phyloP scores from a whole-genome alignment of 2,888 invertebrate genomes.

The Apamea epomidion region DNA sequence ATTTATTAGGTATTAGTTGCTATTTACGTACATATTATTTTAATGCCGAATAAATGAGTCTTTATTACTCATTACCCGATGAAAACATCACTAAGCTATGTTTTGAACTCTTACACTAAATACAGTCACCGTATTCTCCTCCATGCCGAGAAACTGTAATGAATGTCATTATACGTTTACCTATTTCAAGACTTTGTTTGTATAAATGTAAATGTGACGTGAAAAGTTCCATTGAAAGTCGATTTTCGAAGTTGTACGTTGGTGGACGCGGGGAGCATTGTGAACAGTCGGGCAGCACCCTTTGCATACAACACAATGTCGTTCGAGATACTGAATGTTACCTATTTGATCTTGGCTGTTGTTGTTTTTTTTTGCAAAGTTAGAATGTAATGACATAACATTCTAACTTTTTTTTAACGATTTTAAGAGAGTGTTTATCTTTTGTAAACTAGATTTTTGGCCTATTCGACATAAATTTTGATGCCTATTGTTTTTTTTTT shows the following conservation, averaged over 20 bases:
- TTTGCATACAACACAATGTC: constrained; percentile 78
- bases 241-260: constrained; percentile 85
- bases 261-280: constrained; percentile 76
- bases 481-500: neutral
- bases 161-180: constrained; percentile 63
- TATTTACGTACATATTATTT: neutral
- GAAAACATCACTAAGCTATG: neutral
- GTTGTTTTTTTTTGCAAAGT: constrained; percentile 46
- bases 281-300: constrained; percentile 71
- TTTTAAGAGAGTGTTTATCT: neutral
- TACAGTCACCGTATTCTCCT: neutral
- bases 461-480: neutral
- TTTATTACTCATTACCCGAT: neutral
- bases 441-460: neutral
- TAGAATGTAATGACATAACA: neutral
- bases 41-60: neutral
- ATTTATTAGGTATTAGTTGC: neutral
- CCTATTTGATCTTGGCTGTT: constrained; percentile 64
- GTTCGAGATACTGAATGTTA: constrained; percentile 71
- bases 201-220: constrained; percentile 83
- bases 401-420: neutral
- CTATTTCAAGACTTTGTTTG: constrained; percentile 70
- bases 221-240: constrained; percentile 85
- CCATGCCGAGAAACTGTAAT: constrained; percentile 43
- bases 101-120: neutral